Base-by-base conservation (phyloP, 2,888 invertebrate genomes). In the Neuroscelio doddi region DNA sequence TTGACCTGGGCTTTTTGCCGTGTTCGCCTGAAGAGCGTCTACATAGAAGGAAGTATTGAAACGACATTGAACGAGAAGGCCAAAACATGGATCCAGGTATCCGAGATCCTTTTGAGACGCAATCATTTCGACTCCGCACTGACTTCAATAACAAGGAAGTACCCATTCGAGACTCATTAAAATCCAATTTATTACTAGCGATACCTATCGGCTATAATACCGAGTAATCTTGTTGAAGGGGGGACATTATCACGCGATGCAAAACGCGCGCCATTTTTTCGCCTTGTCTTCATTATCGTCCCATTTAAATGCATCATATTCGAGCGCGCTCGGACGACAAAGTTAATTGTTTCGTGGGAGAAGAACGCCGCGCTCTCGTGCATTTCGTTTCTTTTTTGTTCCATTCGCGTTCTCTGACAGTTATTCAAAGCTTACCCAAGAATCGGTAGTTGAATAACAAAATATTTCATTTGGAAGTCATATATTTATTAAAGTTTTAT, bases 31-130 rank as follows among this genome's bases (percentile, higher is more conserved):
- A 5, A 21, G 21, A 21, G 21, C 21, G 5, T 2, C 7, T n/a
- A n/a, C 2, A 44, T 26, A 29, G 29, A 44, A 15, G 5, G 7
- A 39, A 12, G 46, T 21, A 30, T 30, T 24, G 16, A 32, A 32
- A 46, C 12, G 45, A 27, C 39, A 27, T 30, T 21, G 32, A 34
- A 32, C 30, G 16, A 26, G 17, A 29, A 55, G 27, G 44, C 26
- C 53, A 17, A 42, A 34, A 30, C 24, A 15, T 17, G 30, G 36
- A 34, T 24, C 39, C 62, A 53, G 53, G 53, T 62, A 62, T 26
- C 41, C 24, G n/a, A 24, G 57, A 57, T 57, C 57, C 64, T 47
- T 47, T 63, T 52, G 27, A 61, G 44, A 12, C 53, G 21, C 45
- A 10, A 55, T 27, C 17, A 16, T 36, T 39, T 32, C 45, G 55